These are phyloP conservation scores for Molossus alvarezi DNA, from an alignment of 2,797 vertebrate species.

Conservation along the genomic window DNA sequence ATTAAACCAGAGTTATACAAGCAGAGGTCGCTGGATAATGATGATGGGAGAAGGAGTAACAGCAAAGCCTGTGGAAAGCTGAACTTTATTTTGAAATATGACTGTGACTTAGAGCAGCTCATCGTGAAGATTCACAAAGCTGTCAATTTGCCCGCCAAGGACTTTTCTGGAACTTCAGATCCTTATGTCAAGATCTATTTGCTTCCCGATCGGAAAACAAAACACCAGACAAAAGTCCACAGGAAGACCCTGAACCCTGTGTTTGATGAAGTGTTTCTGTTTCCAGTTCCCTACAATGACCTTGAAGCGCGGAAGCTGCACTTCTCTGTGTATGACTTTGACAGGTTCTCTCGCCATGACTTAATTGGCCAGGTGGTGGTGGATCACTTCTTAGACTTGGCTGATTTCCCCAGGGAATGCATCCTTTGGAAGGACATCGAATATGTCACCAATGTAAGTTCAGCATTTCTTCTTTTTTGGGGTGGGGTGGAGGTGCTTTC, in stretches of 20 bases:
- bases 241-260: constrained; percentile 98
- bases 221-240: constrained; percentile 99
- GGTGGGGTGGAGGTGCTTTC: background rate
- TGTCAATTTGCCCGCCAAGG: constrained; percentile 97
- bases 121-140: constrained; percentile 99
- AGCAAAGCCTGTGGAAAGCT: constrained; percentile 96
- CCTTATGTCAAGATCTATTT: constrained; percentile 99
- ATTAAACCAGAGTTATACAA: constrained; percentile 99
- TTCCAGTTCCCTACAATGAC: constrained; percentile 97
- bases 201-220: constrained; percentile 98
- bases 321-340: constrained; percentile 99
- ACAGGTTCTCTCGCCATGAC: constrained; percentile 98
- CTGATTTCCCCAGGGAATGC: constrained; percentile 98
- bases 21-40: constrained; percentile 97
- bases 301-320: constrained; percentile 97
- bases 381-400: constrained; percentile 99
- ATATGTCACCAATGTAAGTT: constrained; percentile 98
- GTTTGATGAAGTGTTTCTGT: constrained; percentile 99
- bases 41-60: constrained; percentile 93
- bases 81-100: constrained; percentile 98
- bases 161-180: constrained; percentile 99
- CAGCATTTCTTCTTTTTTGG: constrained; percentile 76
- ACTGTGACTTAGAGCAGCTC: constrained; percentile 98
- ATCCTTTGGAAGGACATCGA: constrained; percentile 98
- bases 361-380: constrained; percentile 99